Conservation (phyloP, 2,888 invertebrate species). For the Exocentrus adspersus region DNA sequence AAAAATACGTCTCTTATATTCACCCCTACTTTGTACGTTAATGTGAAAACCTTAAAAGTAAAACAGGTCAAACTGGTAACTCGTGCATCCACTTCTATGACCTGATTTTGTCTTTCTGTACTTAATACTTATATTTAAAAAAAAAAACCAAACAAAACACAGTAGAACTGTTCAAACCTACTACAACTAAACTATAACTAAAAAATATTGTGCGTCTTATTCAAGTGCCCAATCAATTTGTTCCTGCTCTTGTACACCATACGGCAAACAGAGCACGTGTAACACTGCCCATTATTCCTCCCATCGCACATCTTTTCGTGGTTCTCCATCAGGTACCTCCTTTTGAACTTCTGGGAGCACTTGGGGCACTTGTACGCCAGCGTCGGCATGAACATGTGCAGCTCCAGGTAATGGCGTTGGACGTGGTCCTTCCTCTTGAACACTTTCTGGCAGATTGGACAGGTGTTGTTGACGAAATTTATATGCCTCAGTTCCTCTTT, state of each 20-base stretch:
- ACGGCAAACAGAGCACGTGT: conserved; percentile 12
- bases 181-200: not conserved
- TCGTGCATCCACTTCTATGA: too few relatives aligned
- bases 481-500: conserved; percentile 38
- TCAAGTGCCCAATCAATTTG: conserved; percentile 13
- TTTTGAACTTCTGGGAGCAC: conserved; percentile 44
- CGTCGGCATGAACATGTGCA: conserved; percentile 34
- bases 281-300: not conserved
- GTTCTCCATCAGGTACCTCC: conserved; percentile 45
- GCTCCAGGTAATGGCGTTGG: conserved; percentile 28
- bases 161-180: too few relatives aligned
- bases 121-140: too few relatives aligned
- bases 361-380: conserved; percentile 39
- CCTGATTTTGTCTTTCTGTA: too few relatives aligned
- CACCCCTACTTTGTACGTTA: too few relatives aligned
- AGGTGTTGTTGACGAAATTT: conserved; percentile 43
- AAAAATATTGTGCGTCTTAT: conserved; percentile 5
- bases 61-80: too few relatives aligned
- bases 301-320: conserved; percentile 39
- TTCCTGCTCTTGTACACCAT: conserved; percentile 18
- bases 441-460: conserved; percentile 45
- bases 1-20: too few relatives aligned
- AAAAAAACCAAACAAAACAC: too few relatives aligned
- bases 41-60: too few relatives aligned
- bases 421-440: conserved; percentile 51